These are phyloP conservation scores for Biston stratarius DNA, from an alignment of 2,888 invertebrate genomes.

Conservation along the genomic window DNA sequence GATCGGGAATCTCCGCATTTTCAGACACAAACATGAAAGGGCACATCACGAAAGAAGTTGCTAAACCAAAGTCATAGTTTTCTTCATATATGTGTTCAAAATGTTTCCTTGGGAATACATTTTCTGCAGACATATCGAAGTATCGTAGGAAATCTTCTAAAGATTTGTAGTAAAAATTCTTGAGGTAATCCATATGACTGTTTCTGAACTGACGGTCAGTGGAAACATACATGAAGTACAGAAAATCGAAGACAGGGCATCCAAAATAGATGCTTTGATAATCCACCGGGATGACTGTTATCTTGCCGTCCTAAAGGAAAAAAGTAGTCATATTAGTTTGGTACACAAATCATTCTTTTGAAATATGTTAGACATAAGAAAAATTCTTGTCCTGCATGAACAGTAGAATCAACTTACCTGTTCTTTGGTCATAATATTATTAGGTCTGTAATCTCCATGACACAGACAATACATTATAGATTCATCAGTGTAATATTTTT, in stretches of 20 bases:
- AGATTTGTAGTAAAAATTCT: conserved; percentile 41
- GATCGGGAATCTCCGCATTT: conserved; percentile 49
- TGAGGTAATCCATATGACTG: conserved; percentile 52
- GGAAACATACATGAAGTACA: conserved; percentile 39
- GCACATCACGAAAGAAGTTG: conserved; percentile 43
- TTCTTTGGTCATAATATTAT: conserved; percentile 65
- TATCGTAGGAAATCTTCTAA: conserved; percentile 41
- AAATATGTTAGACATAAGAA: too few relatives aligned
- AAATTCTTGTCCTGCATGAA: neutral
- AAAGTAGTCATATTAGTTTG: neutral
- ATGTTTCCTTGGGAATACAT: conserved; percentile 50
- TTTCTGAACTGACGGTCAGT: conserved; percentile 48
- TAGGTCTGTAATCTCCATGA: conserved; percentile 71
- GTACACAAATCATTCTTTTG: neutral
- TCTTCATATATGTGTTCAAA: conserved; percentile 57
- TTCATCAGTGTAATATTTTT: conserved; percentile 48
- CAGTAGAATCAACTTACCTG: conserved; percentile 54
- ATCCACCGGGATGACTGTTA: conserved; percentile 53
- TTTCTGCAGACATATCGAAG: conserved; percentile 54
- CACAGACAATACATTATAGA: conserved; percentile 53
- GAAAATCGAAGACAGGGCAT: conserved; percentile 42
- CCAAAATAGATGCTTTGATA: conserved; percentile 54
- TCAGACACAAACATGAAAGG: conserved; percentile 54
- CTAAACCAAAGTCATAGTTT: conserved; percentile 54
- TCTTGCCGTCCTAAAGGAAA: conserved; percentile 49